Evolutionary conservation across 2,113 vertebrate genomes (phyloP).

Genomic region (Rhabdornis inornatus): DNA sequence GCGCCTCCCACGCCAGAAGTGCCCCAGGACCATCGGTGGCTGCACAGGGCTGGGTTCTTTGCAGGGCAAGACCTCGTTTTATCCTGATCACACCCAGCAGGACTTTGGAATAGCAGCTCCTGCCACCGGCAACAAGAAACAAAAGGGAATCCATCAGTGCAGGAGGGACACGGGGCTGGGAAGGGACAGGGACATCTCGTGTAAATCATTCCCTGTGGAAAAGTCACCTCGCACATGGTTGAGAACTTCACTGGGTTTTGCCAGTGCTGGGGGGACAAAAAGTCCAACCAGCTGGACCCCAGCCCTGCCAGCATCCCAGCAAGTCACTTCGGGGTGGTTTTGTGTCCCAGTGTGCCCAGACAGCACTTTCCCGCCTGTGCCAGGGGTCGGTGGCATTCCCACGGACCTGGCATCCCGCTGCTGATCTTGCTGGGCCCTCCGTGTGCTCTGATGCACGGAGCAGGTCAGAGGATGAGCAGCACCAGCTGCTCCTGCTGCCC

Average conservation of each 20-base stretch:
- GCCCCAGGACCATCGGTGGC: not conserved
- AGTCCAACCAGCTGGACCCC: not conserved
- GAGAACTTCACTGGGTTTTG: not conserved
- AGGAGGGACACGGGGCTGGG: not conserved
- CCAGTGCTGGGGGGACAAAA: not conserved
- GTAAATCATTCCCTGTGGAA: too few species aligned
- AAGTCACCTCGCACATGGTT: fast-evolving
- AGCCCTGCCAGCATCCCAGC: not conserved
- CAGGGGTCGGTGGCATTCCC: not conserved
- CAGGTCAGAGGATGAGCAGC: not conserved
- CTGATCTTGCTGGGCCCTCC: not conserved
- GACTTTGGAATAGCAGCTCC: slow-evolving; percentile 30
- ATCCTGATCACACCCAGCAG: not conserved
- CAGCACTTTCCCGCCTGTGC: not conserved
- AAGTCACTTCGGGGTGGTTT: not conserved
- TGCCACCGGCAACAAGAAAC: not conserved
- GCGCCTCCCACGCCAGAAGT: not conserved
- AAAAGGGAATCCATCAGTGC: not conserved
- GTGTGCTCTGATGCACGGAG: not conserved
- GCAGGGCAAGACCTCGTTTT: not conserved
- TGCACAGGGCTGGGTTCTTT: not conserved
- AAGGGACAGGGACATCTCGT: not conserved
- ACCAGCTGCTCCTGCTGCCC: not conserved
- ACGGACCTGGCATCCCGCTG: not conserved
- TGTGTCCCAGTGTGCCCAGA: not conserved